A percentile compares a stretch with the other conserved stretches of the same genome.
phyloP scores from a whole-genome alignment of 1,140 invertebrate species.

The Archegozetes longisetosus region DNA sequence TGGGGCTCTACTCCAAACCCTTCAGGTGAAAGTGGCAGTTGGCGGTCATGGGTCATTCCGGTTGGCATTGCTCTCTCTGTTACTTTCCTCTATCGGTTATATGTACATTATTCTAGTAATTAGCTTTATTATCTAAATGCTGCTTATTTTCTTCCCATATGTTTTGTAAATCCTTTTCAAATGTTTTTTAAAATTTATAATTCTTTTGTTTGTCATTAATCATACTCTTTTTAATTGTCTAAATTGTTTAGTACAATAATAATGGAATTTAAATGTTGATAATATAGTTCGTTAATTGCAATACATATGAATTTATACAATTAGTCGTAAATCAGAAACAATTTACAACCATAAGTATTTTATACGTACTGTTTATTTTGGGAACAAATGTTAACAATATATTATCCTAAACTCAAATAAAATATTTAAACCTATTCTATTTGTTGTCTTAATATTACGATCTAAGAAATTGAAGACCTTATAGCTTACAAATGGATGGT shows the following conservation, averaged over 20 bases:
- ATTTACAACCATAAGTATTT: neutral
- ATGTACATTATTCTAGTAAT: neutral
- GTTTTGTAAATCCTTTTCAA: neutral
- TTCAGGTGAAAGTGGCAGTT: neutral
- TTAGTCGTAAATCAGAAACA: neutral
- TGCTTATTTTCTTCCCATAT: neutral
- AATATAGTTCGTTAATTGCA: neutral
- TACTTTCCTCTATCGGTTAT: neutral
- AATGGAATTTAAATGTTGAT: too few relatives aligned
- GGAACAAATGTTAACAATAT: neutral
- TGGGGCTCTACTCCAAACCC: neutral
- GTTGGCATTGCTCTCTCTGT: neutral
- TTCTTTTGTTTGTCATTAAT: neutral
- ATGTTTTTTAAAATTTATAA: neutral
- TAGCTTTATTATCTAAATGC: too few relatives aligned
- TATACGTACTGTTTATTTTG: neutral
- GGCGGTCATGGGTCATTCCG: neutral
- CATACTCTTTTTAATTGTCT: neutral
- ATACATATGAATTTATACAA: neutral
- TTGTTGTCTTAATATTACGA: neutral
- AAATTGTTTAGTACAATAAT: too few relatives aligned
- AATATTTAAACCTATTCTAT: neutral
- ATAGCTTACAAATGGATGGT: too few relatives aligned
- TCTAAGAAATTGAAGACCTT: too few relatives aligned
- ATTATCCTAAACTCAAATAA: neutral